Conservation (phyloP, 2,888 invertebrate species). For the Drosophila affinis region DNA sequence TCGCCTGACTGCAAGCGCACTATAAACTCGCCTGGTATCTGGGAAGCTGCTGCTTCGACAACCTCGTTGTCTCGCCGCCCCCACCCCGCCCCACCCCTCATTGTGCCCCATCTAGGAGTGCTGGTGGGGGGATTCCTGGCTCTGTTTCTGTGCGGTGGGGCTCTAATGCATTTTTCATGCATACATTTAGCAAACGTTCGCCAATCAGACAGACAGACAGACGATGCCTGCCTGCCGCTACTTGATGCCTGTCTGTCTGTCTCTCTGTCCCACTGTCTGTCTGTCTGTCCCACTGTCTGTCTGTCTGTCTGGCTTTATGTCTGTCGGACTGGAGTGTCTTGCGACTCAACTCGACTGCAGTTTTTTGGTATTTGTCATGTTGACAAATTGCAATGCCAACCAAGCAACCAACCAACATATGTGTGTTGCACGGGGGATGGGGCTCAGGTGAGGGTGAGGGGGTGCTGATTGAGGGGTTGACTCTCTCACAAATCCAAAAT, state of each 20-base stretch:
- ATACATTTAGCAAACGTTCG: slow-evolving; percentile 64
- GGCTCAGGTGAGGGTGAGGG: not conserved
- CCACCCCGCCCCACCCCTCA: not conserved
- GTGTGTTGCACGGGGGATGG: not conserved
- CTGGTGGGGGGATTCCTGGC: slow-evolving; percentile 2
- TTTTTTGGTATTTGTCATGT: slow-evolving; percentile 59
- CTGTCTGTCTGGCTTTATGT: not conserved
- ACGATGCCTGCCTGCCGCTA: slow-evolving; percentile 33
- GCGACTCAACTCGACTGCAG: slow-evolving; percentile 39
- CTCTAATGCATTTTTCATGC: slow-evolving; percentile 75
- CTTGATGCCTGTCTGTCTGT: slow-evolving; percentile 35
- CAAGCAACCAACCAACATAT: slow-evolving; percentile 32
- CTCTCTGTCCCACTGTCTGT: not conserved
- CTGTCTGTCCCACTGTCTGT: not conserved
- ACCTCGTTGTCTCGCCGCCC: not conserved
- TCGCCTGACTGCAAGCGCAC: slow-evolving; percentile 58
- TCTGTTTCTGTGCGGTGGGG: slow-evolving; percentile 36
- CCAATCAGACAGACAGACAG: slow-evolving; percentile 64
- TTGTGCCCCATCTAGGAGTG: too few relatives aligned
- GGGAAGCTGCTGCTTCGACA: slow-evolving; percentile 16
- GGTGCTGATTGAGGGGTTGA: slow-evolving; percentile 22
- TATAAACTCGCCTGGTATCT: slow-evolving; percentile 49
- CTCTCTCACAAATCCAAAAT: slow-evolving; percentile 45
- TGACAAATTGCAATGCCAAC: slow-evolving; percentile 67
- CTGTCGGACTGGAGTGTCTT: not conserved